These are phyloP conservation scores for Nipponia nippon DNA, from an alignment of 2,113 vertebrate genomes.

Conservation along the genomic window DNA sequence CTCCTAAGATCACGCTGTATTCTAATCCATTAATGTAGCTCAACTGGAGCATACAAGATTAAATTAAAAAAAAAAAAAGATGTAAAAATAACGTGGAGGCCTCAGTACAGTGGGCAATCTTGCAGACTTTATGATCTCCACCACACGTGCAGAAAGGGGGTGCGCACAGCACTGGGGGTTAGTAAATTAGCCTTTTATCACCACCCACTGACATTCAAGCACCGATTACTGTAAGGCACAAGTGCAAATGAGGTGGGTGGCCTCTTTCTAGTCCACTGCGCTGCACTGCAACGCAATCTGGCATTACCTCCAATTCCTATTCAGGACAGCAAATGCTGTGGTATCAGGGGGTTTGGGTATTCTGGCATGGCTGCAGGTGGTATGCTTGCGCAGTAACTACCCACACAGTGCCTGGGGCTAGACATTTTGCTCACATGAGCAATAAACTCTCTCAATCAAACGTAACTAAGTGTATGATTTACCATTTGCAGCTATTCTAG, in stretches of 20 bases:
- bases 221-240: conserved; percentile 3
- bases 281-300: conserved; percentile 7
- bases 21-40: conserved; percentile 62
- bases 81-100: background rate
- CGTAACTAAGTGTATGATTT: conserved; percentile 41
- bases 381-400: background rate
- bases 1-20: conserved; percentile 30
- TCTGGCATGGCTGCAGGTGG: conserved; percentile 42
- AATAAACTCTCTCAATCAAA: conserved; percentile 58
- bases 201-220: conserved; percentile 31
- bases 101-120: background rate
- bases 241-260: conserved; percentile 56
- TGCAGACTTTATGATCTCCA: background rate
- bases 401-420: background rate
- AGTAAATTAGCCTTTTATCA: conserved; percentile 40
- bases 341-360: conserved; percentile 24
- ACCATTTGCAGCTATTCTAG: conserved; percentile 27
- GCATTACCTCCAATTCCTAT: conserved; percentile 49
- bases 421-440: conserved; percentile 53
- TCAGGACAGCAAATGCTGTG: background rate
- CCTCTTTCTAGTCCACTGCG: conserved; percentile 47
- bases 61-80: background rate
- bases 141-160: background rate
- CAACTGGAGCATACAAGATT: conserved; percentile 52
- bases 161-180: background rate